Percentiles rank a stretch among this genome's conserved stretches.
Conservation (phyloP, 2,888 invertebrate genomes). For the Ellobium chinense region DNA sequence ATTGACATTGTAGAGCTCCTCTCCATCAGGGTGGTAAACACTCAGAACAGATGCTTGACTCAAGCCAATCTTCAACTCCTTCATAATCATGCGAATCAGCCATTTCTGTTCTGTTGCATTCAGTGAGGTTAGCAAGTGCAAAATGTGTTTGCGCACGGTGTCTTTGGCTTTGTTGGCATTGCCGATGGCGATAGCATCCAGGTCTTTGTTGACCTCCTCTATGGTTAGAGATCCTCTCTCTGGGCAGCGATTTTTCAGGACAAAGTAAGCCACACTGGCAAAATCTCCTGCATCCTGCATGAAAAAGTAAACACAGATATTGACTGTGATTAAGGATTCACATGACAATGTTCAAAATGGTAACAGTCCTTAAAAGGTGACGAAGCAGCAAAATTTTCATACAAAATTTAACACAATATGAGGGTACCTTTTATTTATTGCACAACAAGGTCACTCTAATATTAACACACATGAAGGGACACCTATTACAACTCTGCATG, state of each 20-base stretch:
- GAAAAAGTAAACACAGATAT: too few species aligned
- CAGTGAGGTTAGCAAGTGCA: slow-evolving; percentile 84
- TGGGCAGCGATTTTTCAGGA: slow-evolving; percentile 82
- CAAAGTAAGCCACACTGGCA: slow-evolving; percentile 87
- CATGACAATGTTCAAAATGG: too few species aligned
- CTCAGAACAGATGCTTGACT: slow-evolving; percentile 85
- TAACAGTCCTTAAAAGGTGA: too few species aligned
- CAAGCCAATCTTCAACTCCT: slow-evolving; percentile 86
- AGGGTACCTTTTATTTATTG: too few species aligned
- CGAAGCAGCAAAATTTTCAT: too few species aligned
- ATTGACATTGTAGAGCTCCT: slow-evolving; percentile 86
- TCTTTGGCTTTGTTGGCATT: slow-evolving; percentile 81
- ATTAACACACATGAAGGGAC: too few species aligned
- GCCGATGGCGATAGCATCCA: slow-evolving; percentile 87
- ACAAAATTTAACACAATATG: too few species aligned
- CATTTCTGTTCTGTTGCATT: slow-evolving; percentile 91
- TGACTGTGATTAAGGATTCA: too few species aligned
- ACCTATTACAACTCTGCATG: too few species aligned
- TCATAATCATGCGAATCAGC: slow-evolving; percentile 92
- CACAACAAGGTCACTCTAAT: too few species aligned
- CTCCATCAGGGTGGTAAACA: slow-evolving; percentile 89
- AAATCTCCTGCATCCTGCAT: slow-evolving; percentile 86
- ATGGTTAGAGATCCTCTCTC: slow-evolving; percentile 83
- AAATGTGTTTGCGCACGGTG: slow-evolving; percentile 83
- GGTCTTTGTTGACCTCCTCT: slow-evolving; percentile 85